A percentile compares a stretch with the other conserved stretches of the same genome.
Conservation (phyloP, 2,888 invertebrate genomes). For the Pelosia muscerda region DNA sequence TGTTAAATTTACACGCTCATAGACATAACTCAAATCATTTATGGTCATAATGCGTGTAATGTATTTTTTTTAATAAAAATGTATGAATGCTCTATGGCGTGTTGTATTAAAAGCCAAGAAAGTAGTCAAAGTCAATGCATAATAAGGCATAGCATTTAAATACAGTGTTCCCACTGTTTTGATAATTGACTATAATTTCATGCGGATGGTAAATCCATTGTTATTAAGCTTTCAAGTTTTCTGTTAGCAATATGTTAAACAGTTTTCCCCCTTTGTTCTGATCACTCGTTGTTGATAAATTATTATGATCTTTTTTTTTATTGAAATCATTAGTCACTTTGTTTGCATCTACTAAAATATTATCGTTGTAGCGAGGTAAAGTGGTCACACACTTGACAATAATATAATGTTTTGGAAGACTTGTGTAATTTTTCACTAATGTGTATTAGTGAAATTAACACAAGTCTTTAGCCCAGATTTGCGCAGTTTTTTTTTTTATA, state of each 20-base stretch:
- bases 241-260: conserved; percentile 16
- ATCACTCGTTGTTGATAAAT: not conserved
- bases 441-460: no score
- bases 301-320: not conserved
- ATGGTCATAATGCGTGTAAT: conserved; percentile 15
- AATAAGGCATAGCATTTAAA: conserved; percentile 29
- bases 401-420: no score
- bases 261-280: conserved; percentile 2
- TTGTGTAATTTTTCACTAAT: no score
- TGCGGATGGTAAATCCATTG: conserved; percentile 39
- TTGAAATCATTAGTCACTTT: no score
- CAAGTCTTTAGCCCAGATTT: no score
- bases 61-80: not conserved
- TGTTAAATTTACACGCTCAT: conserved; percentile 18
- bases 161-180: conserved; percentile 43
- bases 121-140: conserved; percentile 40
- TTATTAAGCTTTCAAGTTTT: conserved; percentile 42
- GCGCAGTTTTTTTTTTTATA: no score
- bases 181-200: conserved; percentile 35
- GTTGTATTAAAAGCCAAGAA: conserved; percentile 44
- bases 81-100: conserved; percentile 14
- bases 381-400: no score
- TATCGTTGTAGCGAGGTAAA: no score
- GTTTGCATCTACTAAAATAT: no score
- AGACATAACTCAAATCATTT: conserved; percentile 23